Percentiles rank a stretch among this genome's conserved stretches.
Evolutionary conservation across 2,888 invertebrate genomes (phyloP).

Genomic region (Drosophila anceps): DNA sequence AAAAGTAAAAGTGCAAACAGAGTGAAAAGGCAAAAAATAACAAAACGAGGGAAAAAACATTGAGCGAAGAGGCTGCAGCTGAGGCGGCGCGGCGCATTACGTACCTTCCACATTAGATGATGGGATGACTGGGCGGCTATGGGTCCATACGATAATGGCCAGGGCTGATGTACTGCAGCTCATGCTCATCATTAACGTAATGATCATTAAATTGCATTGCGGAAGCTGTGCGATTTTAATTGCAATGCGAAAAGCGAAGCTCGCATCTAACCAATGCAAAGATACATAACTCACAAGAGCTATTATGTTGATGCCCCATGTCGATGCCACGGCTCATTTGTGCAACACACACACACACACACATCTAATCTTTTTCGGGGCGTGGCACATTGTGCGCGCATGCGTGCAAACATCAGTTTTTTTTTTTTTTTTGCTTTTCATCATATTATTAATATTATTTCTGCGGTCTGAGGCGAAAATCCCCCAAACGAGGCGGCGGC

Average conservation of each 20-base stretch:
- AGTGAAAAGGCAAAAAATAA: conserved; percentile 1
- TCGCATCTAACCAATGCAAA: conserved; percentile 48
- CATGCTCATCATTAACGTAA: conserved; percentile 18
- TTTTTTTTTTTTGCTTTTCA: conserved; percentile 11
- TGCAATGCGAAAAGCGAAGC: conserved; percentile 69
- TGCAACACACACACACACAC: conserved; percentile 37
- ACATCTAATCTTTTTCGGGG: conserved; percentile 21
- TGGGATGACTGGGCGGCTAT: conserved; percentile 6
- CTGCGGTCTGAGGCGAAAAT: conserved; percentile 45
- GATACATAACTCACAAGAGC: conserved; percentile 50
- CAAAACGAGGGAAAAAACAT: neutral
- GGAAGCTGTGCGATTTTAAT: conserved; percentile 67
- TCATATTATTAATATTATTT: conserved; percentile 9
- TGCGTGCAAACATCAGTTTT: conserved; percentile 56
- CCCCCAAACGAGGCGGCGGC: conserved; percentile 49
- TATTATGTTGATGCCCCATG: conserved; percentile 41
- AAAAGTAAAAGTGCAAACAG: conserved; percentile 60
- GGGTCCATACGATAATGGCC: conserved; percentile 30
- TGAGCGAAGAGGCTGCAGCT: neutral
- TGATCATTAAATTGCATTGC: conserved; percentile 56
- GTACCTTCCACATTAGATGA: conserved; percentile 23
- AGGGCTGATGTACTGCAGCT: conserved; percentile 20
- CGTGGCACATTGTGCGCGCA: conserved; percentile 72
- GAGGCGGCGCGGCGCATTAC: conserved; percentile 23
- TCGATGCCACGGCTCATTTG: conserved; percentile 57